Evolutionary conservation across 2,797 vertebrate species (phyloP), one percentile per base, ranked within the genome.

Genomic region (Sitta carolinensis): DNA sequence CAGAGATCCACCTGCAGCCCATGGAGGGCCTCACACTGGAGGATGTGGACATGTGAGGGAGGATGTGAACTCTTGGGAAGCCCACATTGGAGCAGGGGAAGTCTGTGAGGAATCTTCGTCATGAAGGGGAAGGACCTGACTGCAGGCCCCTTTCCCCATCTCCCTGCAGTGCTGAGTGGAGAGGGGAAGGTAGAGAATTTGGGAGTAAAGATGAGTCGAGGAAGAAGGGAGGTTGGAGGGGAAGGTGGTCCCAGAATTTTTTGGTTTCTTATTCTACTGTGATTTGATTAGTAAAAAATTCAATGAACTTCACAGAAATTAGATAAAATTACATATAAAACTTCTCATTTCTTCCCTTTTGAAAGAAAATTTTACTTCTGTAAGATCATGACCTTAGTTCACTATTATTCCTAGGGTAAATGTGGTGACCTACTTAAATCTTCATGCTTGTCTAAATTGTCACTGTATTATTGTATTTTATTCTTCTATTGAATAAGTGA

Each of bases 41-140:
- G 34, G 13, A 11, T 0, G 0, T 34, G 9, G 11, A 4, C 9
- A 4, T 5, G 11, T 17, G 16, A 64, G 10, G 12, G 52, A 51
- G 15, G 16, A 10, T n/a, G 27, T 32, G 47, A 45, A 7, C 23
- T 38, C 13, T 16, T 52, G 72, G 27, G 38, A 76, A 59, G 8
- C 10, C 22, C 2, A 3, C 27, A 11, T 7, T 51, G 27, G 27
- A 43, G 21, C 11, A 51, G 21, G 17, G 22, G 7, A 42, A 32
- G 4, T 8, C 18, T 27, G 32, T 36, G 22, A 38, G 32, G 54
- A 61, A 23, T 29, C 16, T 5, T 50, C 10, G 13, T 6, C 16
- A 2, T 38, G 32, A 72, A 10, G 13, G 32, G 18, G 22, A 38
- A 87, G 15, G 29, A 52, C 19, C 4, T 58, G 52, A 45, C 52